Evolutionary conservation across 2,113 vertebrate genomes (phyloP).

Genomic region (Eubucco bourcierii): DNA sequence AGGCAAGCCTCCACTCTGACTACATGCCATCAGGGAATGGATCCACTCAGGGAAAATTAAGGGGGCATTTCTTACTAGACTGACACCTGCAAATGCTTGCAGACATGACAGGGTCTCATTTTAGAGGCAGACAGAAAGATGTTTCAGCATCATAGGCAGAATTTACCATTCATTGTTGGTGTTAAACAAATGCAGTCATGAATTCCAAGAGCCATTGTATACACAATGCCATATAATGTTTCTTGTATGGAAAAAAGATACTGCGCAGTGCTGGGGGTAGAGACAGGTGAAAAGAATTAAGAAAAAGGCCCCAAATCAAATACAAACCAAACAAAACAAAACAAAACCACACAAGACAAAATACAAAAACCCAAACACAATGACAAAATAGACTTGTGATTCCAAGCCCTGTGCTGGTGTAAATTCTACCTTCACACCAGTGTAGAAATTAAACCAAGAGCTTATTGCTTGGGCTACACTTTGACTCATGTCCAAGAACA

Average conservation of each 20-base stretch:
- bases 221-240: background rate
- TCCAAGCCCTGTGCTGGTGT: background rate
- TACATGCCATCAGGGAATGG: background rate
- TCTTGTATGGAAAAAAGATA: background rate
- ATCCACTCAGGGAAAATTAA: background rate
- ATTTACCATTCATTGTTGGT: background rate
- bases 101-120: background rate
- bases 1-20: background rate
- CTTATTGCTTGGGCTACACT: background rate
- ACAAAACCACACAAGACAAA: no score
- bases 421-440: background rate
- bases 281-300: background rate
- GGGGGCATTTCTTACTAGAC: background rate
- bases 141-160: background rate
- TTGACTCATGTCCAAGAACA: background rate
- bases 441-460: background rate
- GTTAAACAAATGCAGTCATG: background rate
- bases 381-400: background rate
- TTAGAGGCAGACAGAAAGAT: background rate
- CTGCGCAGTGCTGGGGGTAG: background rate
- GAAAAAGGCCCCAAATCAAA: background rate
- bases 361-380: no score
- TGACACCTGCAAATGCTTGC: background rate
- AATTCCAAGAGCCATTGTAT: background rate
- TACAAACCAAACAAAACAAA: background rate